Conservation (phyloP, 2,888 invertebrate species). For the Temnothorax ravouxi region DNA sequence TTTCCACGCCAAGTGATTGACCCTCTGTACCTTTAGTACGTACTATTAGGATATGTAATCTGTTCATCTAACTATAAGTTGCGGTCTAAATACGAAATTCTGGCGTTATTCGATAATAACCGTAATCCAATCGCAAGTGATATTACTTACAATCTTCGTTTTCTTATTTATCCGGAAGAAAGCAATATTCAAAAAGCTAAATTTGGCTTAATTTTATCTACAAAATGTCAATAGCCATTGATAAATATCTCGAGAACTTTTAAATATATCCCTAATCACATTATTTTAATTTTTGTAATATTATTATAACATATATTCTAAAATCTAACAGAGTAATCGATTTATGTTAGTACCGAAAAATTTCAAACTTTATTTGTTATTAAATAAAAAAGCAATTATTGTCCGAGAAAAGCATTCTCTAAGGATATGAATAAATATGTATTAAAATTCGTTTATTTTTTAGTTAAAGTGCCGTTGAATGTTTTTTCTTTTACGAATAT, state of each 20-base stretch:
- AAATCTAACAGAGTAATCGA: not conserved
- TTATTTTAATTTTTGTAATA: slow-evolving; percentile 7
- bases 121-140: not conserved
- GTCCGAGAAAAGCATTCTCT: not conserved
- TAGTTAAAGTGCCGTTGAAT: not conserved
- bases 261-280: not conserved
- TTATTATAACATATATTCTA: not conserved
- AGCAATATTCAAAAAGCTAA: not conserved
- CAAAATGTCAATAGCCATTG: not conserved
- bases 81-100: slow-evolving; percentile 26
- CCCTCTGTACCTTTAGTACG: slow-evolving; percentile 67
- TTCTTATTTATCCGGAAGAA: not conserved
- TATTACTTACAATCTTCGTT: not conserved
- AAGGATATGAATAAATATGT: not conserved
- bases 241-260: not conserved
- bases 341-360: not conserved
- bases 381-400: not conserved
- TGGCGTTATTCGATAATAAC: not conserved
- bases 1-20: slow-evolving; percentile 68
- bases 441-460: not conserved
- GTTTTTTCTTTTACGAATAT: slow-evolving; percentile 13
- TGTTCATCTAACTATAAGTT: slow-evolving; percentile 48
- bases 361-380: not conserved
- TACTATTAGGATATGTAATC: slow-evolving; percentile 65
- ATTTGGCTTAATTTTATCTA: not conserved